Evolutionary conservation across 2,888 invertebrate genomes (phyloP).

Genomic region (Drosophila greeni): DNA sequence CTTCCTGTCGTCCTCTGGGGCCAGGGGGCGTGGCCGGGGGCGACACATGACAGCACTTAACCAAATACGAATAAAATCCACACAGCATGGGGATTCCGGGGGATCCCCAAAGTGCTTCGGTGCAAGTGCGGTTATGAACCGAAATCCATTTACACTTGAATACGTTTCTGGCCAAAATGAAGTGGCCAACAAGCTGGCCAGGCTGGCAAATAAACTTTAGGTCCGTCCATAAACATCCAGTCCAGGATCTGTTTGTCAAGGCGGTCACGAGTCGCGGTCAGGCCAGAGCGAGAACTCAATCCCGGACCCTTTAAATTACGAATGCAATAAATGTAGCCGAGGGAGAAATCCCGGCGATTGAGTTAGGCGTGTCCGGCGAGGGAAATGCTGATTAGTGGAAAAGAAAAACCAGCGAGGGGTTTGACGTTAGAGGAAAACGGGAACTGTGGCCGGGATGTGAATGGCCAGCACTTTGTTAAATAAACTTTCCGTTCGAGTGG

Average conservation of each 20-base stretch:
- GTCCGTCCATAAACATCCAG: slow-evolving; percentile 41
- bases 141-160: slow-evolving; percentile 67
- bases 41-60: slow-evolving; percentile 62
- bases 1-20: slow-evolving; percentile 8
- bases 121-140: slow-evolving; percentile 54
- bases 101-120: slow-evolving; percentile 43
- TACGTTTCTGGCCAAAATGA: slow-evolving; percentile 53
- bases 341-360: slow-evolving; percentile 43
- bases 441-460: slow-evolving; percentile 36
- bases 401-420: slow-evolving; percentile 5
- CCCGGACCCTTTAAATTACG: slow-evolving; percentile 51
- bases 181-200: slow-evolving; percentile 18
- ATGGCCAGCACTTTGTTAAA: slow-evolving; percentile 62
- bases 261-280: slow-evolving; percentile 12
- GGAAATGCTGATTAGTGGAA: slow-evolving; percentile 52
- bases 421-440: not conserved
- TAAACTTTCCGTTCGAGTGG: slow-evolving; percentile 59
- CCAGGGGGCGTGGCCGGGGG: slow-evolving; percentile 21
- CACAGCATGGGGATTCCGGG: slow-evolving; percentile 12
- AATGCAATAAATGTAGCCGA: slow-evolving; percentile 58
- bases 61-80: slow-evolving; percentile 36
- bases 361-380: slow-evolving; percentile 30
- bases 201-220: slow-evolving; percentile 29
- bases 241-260: slow-evolving; percentile 31
- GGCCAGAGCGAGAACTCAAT: not conserved